Conservation (phyloP, 2,113 vertebrate species). For the Telmatochromis brichardi region DNA sequence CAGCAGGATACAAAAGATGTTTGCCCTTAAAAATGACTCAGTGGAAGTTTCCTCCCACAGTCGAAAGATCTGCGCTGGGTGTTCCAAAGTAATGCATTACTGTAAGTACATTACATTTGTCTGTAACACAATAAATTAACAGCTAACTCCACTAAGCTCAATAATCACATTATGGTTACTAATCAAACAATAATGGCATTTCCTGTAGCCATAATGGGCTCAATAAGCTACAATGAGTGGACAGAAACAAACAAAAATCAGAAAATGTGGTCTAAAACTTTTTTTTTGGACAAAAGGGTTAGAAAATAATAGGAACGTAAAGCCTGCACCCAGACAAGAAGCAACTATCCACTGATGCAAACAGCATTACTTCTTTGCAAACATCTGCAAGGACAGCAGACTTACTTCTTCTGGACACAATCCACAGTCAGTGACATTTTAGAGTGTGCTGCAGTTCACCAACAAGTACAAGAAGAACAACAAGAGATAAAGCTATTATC, state of each 20-base stretch:
- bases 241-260: neutral
- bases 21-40: neutral
- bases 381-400: neutral
- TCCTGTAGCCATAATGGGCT: neutral
- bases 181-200: neutral
- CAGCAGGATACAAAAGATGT: neutral
- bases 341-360: neutral
- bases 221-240: neutral
- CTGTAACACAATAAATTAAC: neutral
- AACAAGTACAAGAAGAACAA: neutral
- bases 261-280: neutral
- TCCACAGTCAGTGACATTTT: fast-evolving
- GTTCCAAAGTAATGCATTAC: neutral
- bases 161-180: neutral
- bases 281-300: fast-evolving
- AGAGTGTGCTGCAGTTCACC: neutral
- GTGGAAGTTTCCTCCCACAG: neutral
- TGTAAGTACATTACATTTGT: neutral
- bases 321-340: neutral
- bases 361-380: neutral
- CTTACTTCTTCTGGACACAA: neutral
- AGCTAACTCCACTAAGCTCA: neutral
- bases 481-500: neutral
- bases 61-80: neutral
- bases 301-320: neutral